Conservation (phyloP, 2,797 vertebrate species). For the Acanthornis magna region DNA sequence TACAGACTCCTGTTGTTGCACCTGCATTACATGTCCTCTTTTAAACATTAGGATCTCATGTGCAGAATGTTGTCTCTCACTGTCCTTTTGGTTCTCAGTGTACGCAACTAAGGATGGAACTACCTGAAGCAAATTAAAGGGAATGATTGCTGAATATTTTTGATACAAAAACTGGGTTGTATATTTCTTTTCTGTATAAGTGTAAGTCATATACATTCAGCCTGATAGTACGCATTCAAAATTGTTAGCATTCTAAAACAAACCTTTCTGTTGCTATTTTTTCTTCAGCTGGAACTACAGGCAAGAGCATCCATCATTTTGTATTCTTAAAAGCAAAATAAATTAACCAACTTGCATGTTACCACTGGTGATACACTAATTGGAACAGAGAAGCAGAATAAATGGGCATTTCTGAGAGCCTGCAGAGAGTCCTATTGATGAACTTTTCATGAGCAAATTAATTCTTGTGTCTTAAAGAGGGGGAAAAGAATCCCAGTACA, state of each 20-base stretch:
- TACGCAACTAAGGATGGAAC: background rate
- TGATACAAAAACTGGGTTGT: background rate
- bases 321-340: background rate
- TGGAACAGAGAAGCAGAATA: background rate
- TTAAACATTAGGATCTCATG: background rate
- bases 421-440: background rate
- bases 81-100: background rate
- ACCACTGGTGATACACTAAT: background rate
- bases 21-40: background rate
- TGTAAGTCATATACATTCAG: background rate
- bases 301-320: background rate
- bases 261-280: background rate
- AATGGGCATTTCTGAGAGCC: background rate
- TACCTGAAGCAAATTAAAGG: background rate
- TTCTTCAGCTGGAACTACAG: background rate
- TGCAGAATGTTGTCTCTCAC: background rate
- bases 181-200: background rate
- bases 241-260: background rate
- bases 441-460: background rate
- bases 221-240: background rate
- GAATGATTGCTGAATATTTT: background rate
- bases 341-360: fast-evolving
- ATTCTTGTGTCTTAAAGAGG: background rate
- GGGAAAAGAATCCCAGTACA: background rate
- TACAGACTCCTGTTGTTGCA: background rate